Evolutionary conservation across 2,888 invertebrate genomes (phyloP).

Genomic region (Drosophila quinaria): DNA sequence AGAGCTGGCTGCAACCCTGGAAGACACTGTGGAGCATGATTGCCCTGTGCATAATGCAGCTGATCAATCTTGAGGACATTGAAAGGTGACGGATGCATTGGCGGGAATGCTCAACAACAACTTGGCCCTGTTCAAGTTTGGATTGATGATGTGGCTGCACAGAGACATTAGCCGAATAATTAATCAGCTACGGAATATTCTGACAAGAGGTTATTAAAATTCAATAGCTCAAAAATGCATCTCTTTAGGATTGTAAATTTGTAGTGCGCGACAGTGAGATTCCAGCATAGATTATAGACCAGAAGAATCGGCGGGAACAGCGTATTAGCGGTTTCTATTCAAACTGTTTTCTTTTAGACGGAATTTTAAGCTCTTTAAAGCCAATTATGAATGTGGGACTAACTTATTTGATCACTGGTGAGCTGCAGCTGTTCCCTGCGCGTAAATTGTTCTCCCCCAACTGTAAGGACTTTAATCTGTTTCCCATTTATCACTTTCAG

Average conservation of each 20-base stretch:
- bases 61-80: slow-evolving; percentile 38
- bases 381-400: slow-evolving; percentile 30
- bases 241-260: neutral
- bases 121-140: slow-evolving; percentile 44
- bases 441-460: slow-evolving; percentile 23
- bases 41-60: slow-evolving; percentile 23
- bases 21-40: slow-evolving; percentile 20
- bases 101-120: slow-evolving; percentile 36
- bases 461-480: too few species aligned
- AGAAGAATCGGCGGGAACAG: slow-evolving; percentile 43
- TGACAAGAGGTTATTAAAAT: slow-evolving; percentile 34
- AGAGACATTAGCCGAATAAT: slow-evolving; percentile 33
- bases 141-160: slow-evolving; percentile 37
- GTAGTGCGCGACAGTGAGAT: slow-evolving; percentile 32
- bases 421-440: slow-evolving; percentile 36
- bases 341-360: slow-evolving; percentile 36
- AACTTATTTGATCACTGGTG: slow-evolving; percentile 24
- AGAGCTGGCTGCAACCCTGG: slow-evolving; percentile 40
- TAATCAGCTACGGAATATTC: slow-evolving; percentile 20
- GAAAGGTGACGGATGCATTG: slow-evolving; percentile 50
- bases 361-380: slow-evolving; percentile 19
- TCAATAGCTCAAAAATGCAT: too few species aligned
- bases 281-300: neutral
- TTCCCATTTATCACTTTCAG: slow-evolving; percentile 19
- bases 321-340: slow-evolving; percentile 32